A percentile compares a stretch with the other conserved stretches of the same genome.
Evolutionary conservation across 2,888 invertebrate genomes (phyloP).

Genomic region (Nomada hirtipes): DNA sequence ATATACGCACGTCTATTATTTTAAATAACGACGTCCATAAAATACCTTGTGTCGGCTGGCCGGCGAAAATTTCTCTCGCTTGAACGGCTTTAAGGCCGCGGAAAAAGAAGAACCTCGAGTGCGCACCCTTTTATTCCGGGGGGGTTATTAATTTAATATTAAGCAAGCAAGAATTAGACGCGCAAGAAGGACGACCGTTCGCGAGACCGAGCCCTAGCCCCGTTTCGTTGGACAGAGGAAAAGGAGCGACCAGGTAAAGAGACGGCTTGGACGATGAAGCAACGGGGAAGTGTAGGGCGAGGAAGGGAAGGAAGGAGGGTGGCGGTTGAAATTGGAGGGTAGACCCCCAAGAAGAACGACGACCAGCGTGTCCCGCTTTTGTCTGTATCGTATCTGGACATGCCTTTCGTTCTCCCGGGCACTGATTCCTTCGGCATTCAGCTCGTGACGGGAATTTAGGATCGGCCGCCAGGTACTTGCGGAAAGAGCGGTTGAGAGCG

Average conservation of each 20-base stretch:
- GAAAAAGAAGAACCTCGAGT: slow-evolving; percentile 29
- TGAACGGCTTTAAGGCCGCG: slow-evolving; percentile 6
- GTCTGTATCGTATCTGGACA: slow-evolving; percentile 62
- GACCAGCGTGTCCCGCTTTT: slow-evolving; percentile 54
- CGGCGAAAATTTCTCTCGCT: slow-evolving; percentile 27
- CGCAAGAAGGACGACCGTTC: not conserved
- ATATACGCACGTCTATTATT: slow-evolving; percentile 54
- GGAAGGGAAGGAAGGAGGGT: not conserved
- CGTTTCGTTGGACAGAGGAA: not conserved
- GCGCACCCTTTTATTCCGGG: slow-evolving; percentile 2
- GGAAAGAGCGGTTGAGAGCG: slow-evolving; percentile 11
- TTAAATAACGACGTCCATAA: slow-evolving; percentile 58
- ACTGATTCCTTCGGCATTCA: slow-evolving; percentile 69
- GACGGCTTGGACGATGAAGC: not conserved
- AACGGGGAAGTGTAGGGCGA: not conserved
- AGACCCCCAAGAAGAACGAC: slow-evolving; percentile 44
- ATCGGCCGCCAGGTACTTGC: slow-evolving; percentile 6
- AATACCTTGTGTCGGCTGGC: slow-evolving; percentile 40
- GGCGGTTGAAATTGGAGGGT: slow-evolving; percentile 60
- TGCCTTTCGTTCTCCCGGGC: slow-evolving; percentile 58
- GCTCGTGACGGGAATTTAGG: slow-evolving; percentile 67
- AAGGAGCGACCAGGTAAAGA: not conserved
- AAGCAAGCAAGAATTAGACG: slow-evolving; percentile 43
- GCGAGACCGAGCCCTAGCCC: not conserved
- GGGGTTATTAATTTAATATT: slow-evolving; percentile 59